Evolutionary conservation across 2,888 invertebrate genomes (phyloP).

Genomic region (Gastracanthus pulcherrimus): DNA sequence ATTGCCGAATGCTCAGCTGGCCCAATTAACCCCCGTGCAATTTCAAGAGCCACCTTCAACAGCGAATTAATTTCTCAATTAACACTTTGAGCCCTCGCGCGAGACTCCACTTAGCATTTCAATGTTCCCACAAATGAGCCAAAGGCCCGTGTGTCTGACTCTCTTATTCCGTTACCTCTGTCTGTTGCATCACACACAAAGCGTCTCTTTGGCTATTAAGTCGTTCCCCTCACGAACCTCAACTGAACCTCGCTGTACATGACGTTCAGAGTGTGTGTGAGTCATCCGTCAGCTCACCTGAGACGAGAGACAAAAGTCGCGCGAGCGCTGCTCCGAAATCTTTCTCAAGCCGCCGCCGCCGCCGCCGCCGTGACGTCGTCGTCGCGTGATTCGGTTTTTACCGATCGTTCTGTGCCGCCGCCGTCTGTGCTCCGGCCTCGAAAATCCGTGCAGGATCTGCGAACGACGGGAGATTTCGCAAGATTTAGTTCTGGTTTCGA

Average conservation of each 20-base stretch:
- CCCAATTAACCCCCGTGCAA: too few species aligned
- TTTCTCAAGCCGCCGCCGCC: slow-evolving; percentile 1
- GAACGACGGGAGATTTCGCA: background rate
- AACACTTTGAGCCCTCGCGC: too few species aligned
- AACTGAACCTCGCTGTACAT: too few species aligned
- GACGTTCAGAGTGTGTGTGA: background rate
- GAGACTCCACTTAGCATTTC: background rate
- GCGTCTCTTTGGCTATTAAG: background rate
- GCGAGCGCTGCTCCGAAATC: background rate
- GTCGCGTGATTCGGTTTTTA: background rate
- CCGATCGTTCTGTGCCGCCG: too few species aligned
- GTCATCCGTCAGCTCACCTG: slow-evolving; percentile 2
- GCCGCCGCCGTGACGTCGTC: too few species aligned
- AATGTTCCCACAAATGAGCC: too few species aligned
- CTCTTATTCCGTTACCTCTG: background rate
- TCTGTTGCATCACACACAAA: background rate
- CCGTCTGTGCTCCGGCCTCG: too few species aligned
- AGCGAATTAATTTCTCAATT: too few species aligned
- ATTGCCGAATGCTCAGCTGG: too few species aligned
- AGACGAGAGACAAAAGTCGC: background rate
- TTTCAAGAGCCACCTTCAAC: too few species aligned
- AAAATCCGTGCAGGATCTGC: too few species aligned
- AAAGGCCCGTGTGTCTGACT: too few species aligned
- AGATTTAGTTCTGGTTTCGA: background rate
- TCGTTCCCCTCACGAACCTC: background rate